Evolutionary conservation across 2,888 invertebrate genomes (phyloP).

Genomic region (Synanthedon tipuliformis): DNA sequence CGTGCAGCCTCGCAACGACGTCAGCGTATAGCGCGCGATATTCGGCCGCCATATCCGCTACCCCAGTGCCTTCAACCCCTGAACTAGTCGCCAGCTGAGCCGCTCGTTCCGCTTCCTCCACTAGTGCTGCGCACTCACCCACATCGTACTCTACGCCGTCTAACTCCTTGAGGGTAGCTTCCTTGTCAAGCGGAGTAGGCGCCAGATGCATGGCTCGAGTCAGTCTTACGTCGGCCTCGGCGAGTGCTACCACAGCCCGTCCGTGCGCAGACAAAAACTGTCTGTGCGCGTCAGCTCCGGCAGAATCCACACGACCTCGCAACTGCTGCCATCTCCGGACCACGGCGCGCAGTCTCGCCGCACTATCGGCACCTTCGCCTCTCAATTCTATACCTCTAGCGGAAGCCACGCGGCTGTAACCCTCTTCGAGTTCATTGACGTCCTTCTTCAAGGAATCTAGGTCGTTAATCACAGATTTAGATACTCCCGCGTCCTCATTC

Average conservation of each 20-base stretch:
- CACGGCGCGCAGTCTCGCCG: slow-evolving; percentile 72
- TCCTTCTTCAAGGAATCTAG: slow-evolving; percentile 73
- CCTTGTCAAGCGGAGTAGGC: slow-evolving; percentile 51
- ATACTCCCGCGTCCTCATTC: slow-evolving; percentile 65
- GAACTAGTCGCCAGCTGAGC: slow-evolving; percentile 24
- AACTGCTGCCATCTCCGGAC: slow-evolving; percentile 77
- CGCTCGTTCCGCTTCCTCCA: slow-evolving; percentile 47
- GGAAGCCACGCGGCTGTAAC: slow-evolving; percentile 76
- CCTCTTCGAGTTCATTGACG: slow-evolving; percentile 75
- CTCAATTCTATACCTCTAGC: slow-evolving; percentile 74
- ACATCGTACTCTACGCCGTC: slow-evolving; percentile 51
- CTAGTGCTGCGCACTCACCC: slow-evolving; percentile 41
- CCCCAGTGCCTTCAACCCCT: slow-evolving; percentile 17
- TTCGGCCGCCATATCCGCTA: slow-evolving; percentile 46
- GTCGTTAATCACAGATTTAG: slow-evolving; percentile 67
- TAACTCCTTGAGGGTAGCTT: slow-evolving; percentile 51
- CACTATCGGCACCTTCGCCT: slow-evolving; percentile 75
- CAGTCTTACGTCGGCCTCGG: slow-evolving; percentile 78
- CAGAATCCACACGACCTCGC: slow-evolving; percentile 68
- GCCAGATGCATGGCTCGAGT: slow-evolving; percentile 76
- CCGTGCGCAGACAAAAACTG: slow-evolving; percentile 80
- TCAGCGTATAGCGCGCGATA: slow-evolving; percentile 49
- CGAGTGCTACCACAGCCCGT: slow-evolving; percentile 76
- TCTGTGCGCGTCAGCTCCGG: slow-evolving; percentile 72
- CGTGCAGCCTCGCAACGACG: slow-evolving; percentile 36